Evolutionary conservation across 1,140 invertebrate genomes (phyloP).

Genomic region (Triops longicaudatus): DNA sequence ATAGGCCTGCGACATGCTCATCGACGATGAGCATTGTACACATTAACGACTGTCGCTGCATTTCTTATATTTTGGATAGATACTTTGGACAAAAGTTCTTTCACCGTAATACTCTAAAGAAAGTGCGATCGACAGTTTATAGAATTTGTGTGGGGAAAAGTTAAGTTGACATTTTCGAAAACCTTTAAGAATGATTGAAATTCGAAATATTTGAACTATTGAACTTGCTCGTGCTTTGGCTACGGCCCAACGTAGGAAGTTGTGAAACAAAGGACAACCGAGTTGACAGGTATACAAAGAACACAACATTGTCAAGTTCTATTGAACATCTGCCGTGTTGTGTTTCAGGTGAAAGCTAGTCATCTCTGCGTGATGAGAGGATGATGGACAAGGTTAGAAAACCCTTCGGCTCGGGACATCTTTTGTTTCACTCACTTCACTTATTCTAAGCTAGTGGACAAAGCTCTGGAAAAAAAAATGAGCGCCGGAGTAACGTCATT

Average conservation of each 20-base stretch:
- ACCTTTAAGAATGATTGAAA: too few relatives aligned
- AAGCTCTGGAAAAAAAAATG: neutral
- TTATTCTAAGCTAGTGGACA: neutral
- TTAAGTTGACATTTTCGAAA: too few relatives aligned
- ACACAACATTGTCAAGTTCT: neutral
- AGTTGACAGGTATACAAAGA: neutral
- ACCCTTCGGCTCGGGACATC: neutral
- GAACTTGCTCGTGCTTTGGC: too few relatives aligned
- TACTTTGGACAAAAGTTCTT: too few relatives aligned
- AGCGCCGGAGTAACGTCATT: neutral
- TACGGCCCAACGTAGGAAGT: neutral
- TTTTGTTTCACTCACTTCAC: neutral
- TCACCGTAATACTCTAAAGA: too few relatives aligned
- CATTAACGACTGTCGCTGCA: too few relatives aligned
- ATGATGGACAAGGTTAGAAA: constrained; percentile 12
- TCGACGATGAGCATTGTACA: too few relatives aligned
- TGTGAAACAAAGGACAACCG: neutral
- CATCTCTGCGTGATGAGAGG: neutral
- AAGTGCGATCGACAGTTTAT: too few relatives aligned
- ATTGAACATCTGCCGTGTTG: neutral
- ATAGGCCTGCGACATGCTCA: too few relatives aligned
- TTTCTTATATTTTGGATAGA: too few relatives aligned
- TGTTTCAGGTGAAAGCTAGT: neutral
- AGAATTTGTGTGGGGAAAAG: too few relatives aligned
- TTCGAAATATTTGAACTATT: too few relatives aligned